Conservation (phyloP, 2,797 vertebrate species). For the Alca torda region DNA sequence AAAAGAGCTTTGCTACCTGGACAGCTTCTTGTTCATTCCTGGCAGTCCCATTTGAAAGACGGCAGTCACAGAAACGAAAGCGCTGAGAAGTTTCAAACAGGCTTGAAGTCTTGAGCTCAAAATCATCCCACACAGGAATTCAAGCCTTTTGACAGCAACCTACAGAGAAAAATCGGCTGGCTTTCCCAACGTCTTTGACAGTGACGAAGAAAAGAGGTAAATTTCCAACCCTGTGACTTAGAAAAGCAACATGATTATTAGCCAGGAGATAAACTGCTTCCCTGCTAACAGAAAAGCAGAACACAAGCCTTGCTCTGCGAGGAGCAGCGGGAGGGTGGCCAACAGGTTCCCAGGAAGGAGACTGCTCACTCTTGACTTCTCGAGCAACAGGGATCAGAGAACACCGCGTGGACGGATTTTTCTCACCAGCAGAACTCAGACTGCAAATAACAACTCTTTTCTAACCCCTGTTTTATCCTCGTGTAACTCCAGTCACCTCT, state of each 20-base stretch:
- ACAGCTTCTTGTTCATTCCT: not conserved
- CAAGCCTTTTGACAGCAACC: not conserved
- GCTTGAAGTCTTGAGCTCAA: not conserved
- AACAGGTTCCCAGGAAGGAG: not conserved
- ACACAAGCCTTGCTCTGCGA: not conserved
- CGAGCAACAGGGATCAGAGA: not conserved
- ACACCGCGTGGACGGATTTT: not conserved
- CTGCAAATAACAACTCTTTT: not conserved
- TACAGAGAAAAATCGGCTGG: not conserved
- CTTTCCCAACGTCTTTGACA: not conserved
- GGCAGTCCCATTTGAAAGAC: not conserved
- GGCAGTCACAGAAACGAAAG: not conserved
- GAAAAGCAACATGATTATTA: not conserved
- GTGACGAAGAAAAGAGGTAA: not conserved
- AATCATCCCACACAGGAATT: not conserved
- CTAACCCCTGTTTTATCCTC: not conserved
- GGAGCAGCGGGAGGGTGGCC: not conserved
- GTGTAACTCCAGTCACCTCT: fast-evolving
- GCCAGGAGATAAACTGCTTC: not conserved
- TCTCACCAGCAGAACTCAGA: not conserved
- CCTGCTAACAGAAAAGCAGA: not conserved
- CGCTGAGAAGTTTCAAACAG: not conserved
- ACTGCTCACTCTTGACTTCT: not conserved
- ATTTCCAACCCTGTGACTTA: not conserved
- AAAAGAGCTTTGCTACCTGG: not conserved